Evolutionary conservation across 2,113 vertebrate species (phyloP).

Genomic region (Thinocorus orbignyianus): DNA sequence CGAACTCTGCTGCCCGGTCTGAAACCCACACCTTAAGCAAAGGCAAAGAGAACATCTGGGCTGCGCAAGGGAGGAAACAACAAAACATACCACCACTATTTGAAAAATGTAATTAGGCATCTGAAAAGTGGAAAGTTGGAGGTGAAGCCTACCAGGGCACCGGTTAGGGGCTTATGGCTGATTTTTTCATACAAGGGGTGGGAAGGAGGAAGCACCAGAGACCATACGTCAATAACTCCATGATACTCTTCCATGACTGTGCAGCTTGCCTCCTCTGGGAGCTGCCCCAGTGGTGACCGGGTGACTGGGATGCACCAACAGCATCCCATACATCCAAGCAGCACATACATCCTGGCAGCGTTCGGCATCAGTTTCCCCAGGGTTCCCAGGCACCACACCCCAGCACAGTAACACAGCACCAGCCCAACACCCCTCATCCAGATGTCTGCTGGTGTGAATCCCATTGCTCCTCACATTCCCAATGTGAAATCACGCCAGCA

Average conservation of each 20-base stretch:
- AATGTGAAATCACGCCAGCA: background rate
- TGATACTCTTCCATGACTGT: background rate
- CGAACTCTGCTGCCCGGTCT: background rate
- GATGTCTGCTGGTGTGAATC: background rate
- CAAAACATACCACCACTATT: background rate
- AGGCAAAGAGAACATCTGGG: background rate
- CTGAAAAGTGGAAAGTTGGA: background rate
- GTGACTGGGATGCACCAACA: background rate
- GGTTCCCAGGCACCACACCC: rapidly evolving
- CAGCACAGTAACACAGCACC: background rate
- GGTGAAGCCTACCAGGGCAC: background rate
- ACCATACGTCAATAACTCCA: background rate
- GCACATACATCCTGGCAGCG: background rate
- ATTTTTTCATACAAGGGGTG: background rate
- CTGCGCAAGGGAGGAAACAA: background rate
- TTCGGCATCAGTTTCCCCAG: background rate
- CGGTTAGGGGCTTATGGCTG: background rate
- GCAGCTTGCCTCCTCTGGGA: background rate
- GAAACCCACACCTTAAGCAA: background rate
- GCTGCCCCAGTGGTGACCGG: rapidly evolving
- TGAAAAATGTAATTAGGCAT: background rate
- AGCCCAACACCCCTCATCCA: background rate
- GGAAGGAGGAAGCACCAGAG: background rate
- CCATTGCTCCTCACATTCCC: background rate
- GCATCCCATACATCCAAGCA: background rate